Conservation (phyloP, 2,113 vertebrate genomes). For the Alectura lathami region DNA sequence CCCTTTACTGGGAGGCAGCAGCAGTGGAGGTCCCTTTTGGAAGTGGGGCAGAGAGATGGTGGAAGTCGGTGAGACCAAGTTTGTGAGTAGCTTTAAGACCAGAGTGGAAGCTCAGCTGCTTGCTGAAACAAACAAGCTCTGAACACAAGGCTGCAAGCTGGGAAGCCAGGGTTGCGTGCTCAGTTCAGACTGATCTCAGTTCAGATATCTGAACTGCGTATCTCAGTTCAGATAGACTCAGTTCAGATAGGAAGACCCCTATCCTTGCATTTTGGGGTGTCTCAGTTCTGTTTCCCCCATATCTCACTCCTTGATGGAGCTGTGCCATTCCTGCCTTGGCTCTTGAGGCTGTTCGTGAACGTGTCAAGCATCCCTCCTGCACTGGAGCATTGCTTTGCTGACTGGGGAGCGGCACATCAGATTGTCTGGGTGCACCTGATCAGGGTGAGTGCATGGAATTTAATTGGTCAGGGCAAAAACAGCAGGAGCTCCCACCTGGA, state of each 20-base stretch:
- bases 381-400: background rate
- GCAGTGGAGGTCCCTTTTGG: background rate
- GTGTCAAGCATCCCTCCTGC: background rate
- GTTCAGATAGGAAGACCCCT: too few species aligned
- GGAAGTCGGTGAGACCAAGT: background rate
- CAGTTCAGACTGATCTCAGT: too few species aligned
- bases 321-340: background rate
- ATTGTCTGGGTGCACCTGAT: too few species aligned
- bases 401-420: too few species aligned
- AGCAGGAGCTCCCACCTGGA: background rate
- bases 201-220: too few species aligned
- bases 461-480: background rate
- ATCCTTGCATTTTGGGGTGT: background rate
- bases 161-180: background rate
- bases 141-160: background rate
- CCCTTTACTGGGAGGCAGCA: conserved; percentile 33
- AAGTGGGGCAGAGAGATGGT: background rate
- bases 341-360: background rate
- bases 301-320: background rate
- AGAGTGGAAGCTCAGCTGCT: background rate
- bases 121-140: background rate
- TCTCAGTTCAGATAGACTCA: too few species aligned
- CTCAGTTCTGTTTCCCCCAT: background rate
- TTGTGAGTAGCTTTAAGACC: background rate
- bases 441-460: too few species aligned